Base-by-base conservation (phyloP, 2,113 vertebrate genomes). In the Oryzias melastigma region DNA sequence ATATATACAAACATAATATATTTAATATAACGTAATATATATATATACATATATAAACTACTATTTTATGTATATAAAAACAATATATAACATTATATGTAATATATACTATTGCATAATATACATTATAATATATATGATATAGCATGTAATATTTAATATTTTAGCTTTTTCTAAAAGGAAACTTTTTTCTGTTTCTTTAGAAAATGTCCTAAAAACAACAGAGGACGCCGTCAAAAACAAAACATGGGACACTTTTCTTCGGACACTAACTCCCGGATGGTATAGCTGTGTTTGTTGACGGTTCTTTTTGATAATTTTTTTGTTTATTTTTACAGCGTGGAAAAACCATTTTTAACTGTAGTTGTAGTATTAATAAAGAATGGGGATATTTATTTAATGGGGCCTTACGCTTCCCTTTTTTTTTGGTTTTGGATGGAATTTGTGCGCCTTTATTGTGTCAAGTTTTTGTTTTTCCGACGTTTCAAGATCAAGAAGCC, bases 191-290 rank as follows among this genome's bases (percentile, higher is more conserved):
- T 73, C 4, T 60, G 0, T 68, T 59, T 29, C 74, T 80, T 47
- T 83, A 96, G 94, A 91, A 98, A 98, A 92, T 98, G 95, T 83
- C 95, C 95, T 18, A 95, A 97, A 85, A 97, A 98, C 89, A 96
- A 95, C 77, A 91, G 95, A 88, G 95, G 94, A 62, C 95, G 96
- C 40, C 92, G 94, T 59, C 95, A 98, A 89, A 97, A 98, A 91
- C 96, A 98, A 77, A 98, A 97, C 85, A 88, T 95, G 52, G 95
- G 95, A 85, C 95, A 98, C 91, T 98, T 98, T 90, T 93, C 95
- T 76, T 94, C 95, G 86, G 96, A 98, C 81, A 93, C 95, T 7
- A 96, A 95, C 82, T 96, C 95, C 89, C 89, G 95, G 85, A 97
- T 96, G 95, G 94, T 97, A 92, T 98, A 95, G 93, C 88, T 71